A percentile compares a stretch with the other conserved stretches of the same genome.
These are phyloP conservation scores for Gulo gulo DNA, from an alignment of 2,113 vertebrate species.

Conservation along the genomic window DNA sequence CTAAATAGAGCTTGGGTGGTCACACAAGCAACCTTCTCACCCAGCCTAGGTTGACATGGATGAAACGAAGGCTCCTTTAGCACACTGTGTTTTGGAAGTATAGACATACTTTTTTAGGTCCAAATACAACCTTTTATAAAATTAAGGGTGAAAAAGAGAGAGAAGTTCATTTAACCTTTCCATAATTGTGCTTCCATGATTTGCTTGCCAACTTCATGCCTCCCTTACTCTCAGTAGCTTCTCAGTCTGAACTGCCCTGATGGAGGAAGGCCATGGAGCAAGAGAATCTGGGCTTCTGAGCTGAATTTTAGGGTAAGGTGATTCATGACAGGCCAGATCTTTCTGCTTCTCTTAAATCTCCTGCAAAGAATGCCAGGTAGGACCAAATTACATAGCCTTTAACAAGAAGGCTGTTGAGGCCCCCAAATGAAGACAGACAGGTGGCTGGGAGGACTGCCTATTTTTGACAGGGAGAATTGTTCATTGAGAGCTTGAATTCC, in stretches of 20 bases:
- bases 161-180: constrained; percentile 50
- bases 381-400: not conserved
- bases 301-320: constrained; percentile 53
- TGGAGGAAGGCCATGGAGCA: constrained; percentile 32
- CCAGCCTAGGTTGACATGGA: not conserved
- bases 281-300: constrained; percentile 69
- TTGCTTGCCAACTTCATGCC: constrained; percentile 52
- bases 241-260: constrained; percentile 35
- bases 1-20: not conserved
- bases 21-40: not conserved
- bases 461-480: constrained; percentile 10
- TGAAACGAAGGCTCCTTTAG: constrained; percentile 29
- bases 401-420: not conserved
- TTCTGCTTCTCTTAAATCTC: constrained; percentile 39
- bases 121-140: constrained; percentile 42
- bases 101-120: not conserved
- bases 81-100: not conserved
- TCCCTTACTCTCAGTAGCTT: constrained; percentile 12
- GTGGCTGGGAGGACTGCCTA: not conserved
- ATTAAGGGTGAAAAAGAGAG: not conserved
- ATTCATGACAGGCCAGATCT: constrained; percentile 63
- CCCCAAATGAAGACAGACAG: not conserved
- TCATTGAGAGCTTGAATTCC: constrained; percentile 21
- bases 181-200: constrained; percentile 64
- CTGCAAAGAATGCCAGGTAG: constrained; percentile 27